Base-by-base conservation (phyloP, 2,888 invertebrate genomes). In the Punctoribates punctum region DNA sequence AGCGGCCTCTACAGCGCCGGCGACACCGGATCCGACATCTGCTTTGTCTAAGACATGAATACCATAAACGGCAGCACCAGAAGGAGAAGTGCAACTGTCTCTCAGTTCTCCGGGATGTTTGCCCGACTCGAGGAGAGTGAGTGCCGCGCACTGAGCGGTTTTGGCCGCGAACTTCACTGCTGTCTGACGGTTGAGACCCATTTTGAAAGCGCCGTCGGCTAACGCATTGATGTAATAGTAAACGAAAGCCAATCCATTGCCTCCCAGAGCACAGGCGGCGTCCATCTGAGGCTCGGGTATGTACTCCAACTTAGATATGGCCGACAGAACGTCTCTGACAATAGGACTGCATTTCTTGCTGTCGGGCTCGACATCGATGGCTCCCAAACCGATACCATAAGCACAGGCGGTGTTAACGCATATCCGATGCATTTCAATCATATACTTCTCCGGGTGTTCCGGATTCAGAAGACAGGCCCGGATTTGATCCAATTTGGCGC, bases 101-200 rank as follows among this genome's bases (percentile, higher is more conserved):
- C 2, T 13, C 3, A 48, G 13, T 48, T 48, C 15, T 8, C 2
- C 2, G 13, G 6, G 6, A 48, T 13, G 4, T 48, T n/a, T 48
- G 2, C 13, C 48, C 3, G 48, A 48, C 13, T 48, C 13, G 3
- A 48, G 13, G 13, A 48, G 6, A 17, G 48, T 17, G 3, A 6
- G 2, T 6, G n/a, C 48, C 6, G 48, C 48, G 15, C 6, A 48
- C 11, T 8, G 48, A 4, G 11, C 13, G 3, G 48, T 13, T 3
- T n/a, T 48, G 3, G 48, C 48, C 3, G 83, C 82, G 11, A 83
- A 77, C 76, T 82, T 81, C 25, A 79, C 79, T 1, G 83, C 81
- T 9, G 82, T 77, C 72, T 82, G 81, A 73, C 83, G 77, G 0
- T 82, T 82, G 27, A 84, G 79, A 29, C 84, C 84, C 83, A 83